These are phyloP conservation scores for Lampropteryx suffumata DNA, from an alignment of 2,888 invertebrate genomes.

Conservation along the genomic window DNA sequence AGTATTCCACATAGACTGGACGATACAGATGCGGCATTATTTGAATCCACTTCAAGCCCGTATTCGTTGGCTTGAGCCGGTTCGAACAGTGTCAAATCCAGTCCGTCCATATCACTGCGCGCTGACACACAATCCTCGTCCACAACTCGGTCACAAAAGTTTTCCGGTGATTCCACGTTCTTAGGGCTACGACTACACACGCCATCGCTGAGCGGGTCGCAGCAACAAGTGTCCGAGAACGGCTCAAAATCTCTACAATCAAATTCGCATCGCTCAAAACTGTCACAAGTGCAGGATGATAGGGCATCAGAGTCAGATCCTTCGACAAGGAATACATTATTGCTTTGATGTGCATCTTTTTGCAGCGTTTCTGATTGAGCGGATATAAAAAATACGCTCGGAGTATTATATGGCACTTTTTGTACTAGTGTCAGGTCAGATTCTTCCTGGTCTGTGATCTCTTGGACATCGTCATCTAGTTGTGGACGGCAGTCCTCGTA, in stretches of 20 bases:
- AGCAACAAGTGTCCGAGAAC: constrained; percentile 84
- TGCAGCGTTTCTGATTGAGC: constrained; percentile 56
- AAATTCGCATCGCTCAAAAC: constrained; percentile 82
- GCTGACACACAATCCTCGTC: constrained; percentile 74
- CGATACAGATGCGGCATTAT: constrained; percentile 46
- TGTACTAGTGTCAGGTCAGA: constrained; percentile 64
- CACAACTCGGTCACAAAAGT: constrained; percentile 64
- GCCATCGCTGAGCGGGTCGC: constrained; percentile 76
- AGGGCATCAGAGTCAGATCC: constrained; percentile 77
- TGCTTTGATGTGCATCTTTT: constrained; percentile 55
- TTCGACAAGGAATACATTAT: constrained; percentile 65
- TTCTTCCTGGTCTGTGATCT: constrained; percentile 45
- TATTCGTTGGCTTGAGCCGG: constrained; percentile 73
- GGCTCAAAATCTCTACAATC: constrained; percentile 83
- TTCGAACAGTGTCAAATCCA: constrained; percentile 86
- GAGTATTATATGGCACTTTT: constrained; percentile 69
- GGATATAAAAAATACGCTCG: constrained; percentile 71
- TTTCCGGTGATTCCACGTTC: constrained; percentile 75
- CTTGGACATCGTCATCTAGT: constrained; percentile 51
- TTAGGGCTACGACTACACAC: constrained; percentile 78
- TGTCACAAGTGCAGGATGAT: constrained; percentile 80
- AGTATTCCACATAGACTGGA: constrained; percentile 69
- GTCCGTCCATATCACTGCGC: constrained; percentile 85
- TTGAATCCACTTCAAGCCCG: constrained; percentile 42
- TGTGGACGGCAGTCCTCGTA: constrained; percentile 74